Base-by-base conservation (phyloP, 2,113 vertebrate species). In the Polypterus bichir region DNA sequence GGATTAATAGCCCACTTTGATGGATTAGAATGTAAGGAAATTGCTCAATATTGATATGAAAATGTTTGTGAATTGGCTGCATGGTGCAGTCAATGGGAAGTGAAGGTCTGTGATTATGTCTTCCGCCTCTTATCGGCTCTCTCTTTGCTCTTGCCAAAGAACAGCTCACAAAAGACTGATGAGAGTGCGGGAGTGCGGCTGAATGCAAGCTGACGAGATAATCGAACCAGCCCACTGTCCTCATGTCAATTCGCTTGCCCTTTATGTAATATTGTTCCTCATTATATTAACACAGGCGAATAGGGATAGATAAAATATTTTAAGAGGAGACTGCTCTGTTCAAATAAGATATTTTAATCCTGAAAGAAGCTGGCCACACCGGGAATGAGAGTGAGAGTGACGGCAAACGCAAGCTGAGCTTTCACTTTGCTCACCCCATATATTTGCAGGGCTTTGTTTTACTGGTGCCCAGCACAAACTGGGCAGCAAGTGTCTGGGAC, bases 1-100 rank as follows among this genome's bases (percentile, higher is more conserved):
- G 90, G 93, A 95, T 97, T 97, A 97, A 89, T 87, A 86, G 87
- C 86, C 80, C 80, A 90, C 89, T 96, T 92, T 95, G 92, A 93
- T 93, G 92, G 94, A 97, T 97, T 97, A 97, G 91, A 91, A 93
- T 89, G 89, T 90, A 85, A 85, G 80, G 83, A 94, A 97, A 96
- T 94, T 93, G 91, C 91, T 91, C 80, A 88, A 96, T 97, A 93
- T 96, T 97, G 95, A 96, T 97, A 95, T 93, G 93, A 95, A 96
- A 97, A 93, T 96, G 89, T 92, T 95, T 91, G 81, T 79, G 85
- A 86, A 88, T 86, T 82, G 86, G 79, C 79, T 76, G 78, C 79
- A 72, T 72, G 78, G 76, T 73, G 77, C 79, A 70, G 70, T 81
- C 82, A 83, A 79, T 83, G 78, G 80, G 70, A 84, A 83, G 82